Evolutionary conservation across 2,888 invertebrate genomes (phyloP), one percentile per base, ranked within the genome.

Genomic region (Amitus sp.): DNA sequence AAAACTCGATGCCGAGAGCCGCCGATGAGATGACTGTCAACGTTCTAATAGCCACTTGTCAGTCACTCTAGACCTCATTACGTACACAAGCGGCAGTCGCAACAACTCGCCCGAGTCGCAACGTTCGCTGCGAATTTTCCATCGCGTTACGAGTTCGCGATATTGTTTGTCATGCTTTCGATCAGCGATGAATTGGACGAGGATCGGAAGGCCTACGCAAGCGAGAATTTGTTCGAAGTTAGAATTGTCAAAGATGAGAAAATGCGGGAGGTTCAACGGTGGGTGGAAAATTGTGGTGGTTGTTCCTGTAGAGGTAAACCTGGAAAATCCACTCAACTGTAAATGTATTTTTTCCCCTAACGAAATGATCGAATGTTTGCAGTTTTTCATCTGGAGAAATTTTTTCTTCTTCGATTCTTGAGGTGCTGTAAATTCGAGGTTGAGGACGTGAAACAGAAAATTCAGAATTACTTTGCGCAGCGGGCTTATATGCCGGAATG

Each of bases 371-470:
- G n/a, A n/a, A n/a, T n/a, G n/a, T n/a, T n/a, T n/a, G n/a, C n/a
- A 49, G 51, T 40, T 45, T 45, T 27, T 13, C 30, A 51, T 49
- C 28, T 76, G 70, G 86, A 87, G 63, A 83, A 83, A 27, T 81
- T 84, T 59, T 83, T 83, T 42, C 82, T 89, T 49, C 65, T 86
- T 15, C 82, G 86, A 15, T 90, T 89, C 74, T 72, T 90, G 46
- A 82, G 88, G 40, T 85, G 86, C 20, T 87, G 87, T 70, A 90
- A 90, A 77, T 89, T 85, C 71, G 82, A 88, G 69, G 55, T 86
- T 2, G 86, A 87, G 1, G 84, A 83, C 65, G 83, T 88, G 1
- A 87, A 88, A 71, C 76, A 69, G 47, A 89, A 88, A 74, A 73
- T 90, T 4, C 79, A 74, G 59, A 86, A 85, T 79, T 89, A 85